Evolutionary conservation across 2,113 vertebrate species (phyloP).

Genomic region (Acinonyx jubatus): DNA sequence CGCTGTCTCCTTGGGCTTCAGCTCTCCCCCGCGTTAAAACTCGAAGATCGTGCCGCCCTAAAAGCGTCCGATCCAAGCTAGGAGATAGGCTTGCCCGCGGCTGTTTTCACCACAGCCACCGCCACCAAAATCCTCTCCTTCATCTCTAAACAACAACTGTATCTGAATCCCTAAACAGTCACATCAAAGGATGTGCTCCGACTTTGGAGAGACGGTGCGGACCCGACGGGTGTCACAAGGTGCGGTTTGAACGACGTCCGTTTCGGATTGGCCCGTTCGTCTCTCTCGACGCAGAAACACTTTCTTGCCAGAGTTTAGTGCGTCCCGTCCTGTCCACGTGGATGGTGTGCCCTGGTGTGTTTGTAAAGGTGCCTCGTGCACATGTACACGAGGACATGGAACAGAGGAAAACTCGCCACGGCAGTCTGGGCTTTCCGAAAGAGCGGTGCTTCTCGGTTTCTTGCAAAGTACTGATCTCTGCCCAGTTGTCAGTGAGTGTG

Average conservation of each 20-base stretch:
- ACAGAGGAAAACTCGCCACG: background rate
- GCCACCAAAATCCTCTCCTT: background rate
- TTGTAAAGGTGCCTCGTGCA: background rate
- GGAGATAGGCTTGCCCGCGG: background rate
- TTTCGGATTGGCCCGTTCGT: fast-evolving
- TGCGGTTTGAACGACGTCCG: background rate
- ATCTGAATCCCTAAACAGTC: background rate
- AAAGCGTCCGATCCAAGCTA: background rate
- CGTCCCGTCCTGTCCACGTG: fast-evolving
- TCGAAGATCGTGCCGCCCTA: background rate
- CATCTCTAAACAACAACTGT: background rate
- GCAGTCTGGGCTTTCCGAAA: background rate
- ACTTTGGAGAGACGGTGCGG: background rate
- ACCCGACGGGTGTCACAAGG: background rate
- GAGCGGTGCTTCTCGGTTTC: fast-evolving
- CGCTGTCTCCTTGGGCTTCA: background rate
- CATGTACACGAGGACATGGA: fast-evolving
- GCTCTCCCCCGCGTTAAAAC: background rate
- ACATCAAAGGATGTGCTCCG: background rate
- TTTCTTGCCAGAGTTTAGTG: fast-evolving
- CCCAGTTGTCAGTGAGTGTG: background rate
- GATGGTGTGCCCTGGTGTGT: too few species aligned
- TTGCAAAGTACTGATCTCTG: background rate
- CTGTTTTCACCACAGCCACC: background rate
- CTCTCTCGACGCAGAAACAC: background rate